A percentile compares a stretch with the other conserved stretches of the same genome.
Evolutionary conservation across 2,113 vertebrate genomes (phyloP).

Genomic region (Platysteira castanea): DNA sequence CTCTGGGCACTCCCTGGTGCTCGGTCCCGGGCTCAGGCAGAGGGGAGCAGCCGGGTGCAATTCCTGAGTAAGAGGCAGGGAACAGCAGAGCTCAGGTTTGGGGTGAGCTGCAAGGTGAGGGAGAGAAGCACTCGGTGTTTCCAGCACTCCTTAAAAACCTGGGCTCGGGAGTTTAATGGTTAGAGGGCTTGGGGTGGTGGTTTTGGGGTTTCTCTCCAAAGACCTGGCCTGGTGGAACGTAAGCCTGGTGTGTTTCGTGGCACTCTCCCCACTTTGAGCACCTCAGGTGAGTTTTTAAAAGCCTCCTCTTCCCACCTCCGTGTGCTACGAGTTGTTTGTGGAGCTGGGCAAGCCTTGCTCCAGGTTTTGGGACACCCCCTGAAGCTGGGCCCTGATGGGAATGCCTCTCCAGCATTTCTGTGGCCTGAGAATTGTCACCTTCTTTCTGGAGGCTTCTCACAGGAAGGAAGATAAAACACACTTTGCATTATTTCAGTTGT

Average conservation of each 20-base stretch:
- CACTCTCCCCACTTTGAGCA: background rate
- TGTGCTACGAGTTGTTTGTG: background rate
- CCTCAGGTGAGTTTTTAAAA: background rate
- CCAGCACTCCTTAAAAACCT: background rate
- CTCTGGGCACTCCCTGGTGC: background rate
- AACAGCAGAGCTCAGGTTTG: background rate
- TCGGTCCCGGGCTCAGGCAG: background rate
- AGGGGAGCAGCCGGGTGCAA: background rate
- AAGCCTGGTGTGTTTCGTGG: background rate
- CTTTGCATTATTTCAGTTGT: background rate
- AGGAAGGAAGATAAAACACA: background rate
- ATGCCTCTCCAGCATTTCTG: background rate
- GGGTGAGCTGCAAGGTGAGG: background rate
- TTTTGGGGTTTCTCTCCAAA: background rate
- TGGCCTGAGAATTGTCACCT: background rate
- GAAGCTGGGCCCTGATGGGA: background rate
- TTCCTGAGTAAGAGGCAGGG: background rate
- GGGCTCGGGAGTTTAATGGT: fast-evolving
- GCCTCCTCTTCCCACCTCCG: background rate
- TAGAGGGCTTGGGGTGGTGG: background rate
- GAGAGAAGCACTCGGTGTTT: background rate
- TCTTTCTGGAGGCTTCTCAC: background rate
- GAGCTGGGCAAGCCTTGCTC: background rate
- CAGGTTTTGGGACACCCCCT: background rate
- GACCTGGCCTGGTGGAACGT: background rate